Percentiles rank a stretch among this genome's conserved stretches.
Conservation (phyloP, 2,797 vertebrate species). For the Simalia tracyae region DNA sequence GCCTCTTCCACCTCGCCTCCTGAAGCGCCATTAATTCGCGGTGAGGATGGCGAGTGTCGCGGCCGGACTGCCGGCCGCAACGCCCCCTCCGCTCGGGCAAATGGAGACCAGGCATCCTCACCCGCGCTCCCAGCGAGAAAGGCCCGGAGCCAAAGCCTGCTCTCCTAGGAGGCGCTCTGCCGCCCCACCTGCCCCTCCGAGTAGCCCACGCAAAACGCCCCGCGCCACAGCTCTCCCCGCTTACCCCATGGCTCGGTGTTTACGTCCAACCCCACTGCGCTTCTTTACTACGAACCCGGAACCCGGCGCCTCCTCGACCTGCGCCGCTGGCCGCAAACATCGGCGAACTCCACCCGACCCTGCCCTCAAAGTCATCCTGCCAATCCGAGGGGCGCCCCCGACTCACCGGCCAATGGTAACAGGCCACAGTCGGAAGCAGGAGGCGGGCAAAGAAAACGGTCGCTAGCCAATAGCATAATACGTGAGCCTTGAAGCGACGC, state of each 20-base stretch:
- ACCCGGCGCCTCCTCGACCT: slow-evolving; percentile 27
- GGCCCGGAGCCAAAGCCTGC: background rate
- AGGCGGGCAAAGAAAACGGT: background rate
- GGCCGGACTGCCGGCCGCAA: background rate
- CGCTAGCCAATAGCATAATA: slow-evolving; percentile 25
- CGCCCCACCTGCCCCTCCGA: background rate
- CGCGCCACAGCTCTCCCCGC: background rate
- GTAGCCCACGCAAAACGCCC: background rate
- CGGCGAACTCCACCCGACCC: background rate
- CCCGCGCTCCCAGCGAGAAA: background rate
- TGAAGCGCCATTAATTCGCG: background rate
- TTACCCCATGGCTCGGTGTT: slow-evolving; percentile 29
- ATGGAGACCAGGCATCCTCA: background rate
- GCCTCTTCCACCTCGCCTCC: background rate
- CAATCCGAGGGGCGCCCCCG: slow-evolving; percentile 9
- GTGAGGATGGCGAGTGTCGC: background rate
- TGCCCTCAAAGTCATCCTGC: background rate
- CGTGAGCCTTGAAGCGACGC: background rate
- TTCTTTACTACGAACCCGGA: slow-evolving; percentile 48
- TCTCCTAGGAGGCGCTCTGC: background rate
- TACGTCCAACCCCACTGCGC: slow-evolving; percentile 52
- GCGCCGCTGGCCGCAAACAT: slow-evolving; percentile 29
- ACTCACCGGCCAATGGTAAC: background rate
- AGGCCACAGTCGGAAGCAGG: background rate
- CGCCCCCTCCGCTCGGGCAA: background rate